Evolutionary conservation across 2,888 invertebrate genomes (phyloP), one percentile per base, ranked within the genome.

Genomic region (Spicauda simplicius): DNA sequence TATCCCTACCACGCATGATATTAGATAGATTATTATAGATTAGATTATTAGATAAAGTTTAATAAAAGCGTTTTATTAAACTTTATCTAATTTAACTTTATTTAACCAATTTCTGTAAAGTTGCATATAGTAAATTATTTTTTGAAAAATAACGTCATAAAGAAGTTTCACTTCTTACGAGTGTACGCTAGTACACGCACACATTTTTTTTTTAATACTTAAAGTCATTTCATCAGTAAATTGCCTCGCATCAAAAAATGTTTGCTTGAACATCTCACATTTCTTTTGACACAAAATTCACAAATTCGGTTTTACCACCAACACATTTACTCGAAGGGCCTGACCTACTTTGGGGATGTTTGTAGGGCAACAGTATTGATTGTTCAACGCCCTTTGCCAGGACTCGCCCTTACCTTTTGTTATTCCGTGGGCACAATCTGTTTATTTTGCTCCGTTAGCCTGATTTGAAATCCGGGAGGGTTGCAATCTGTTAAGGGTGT

Each of bases 281-380:
- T 45, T 14, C 2, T n/a, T 4, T n/a, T 45, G 14, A 5, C 4
- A n/a, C n/a, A n/a, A 2, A 18, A 50, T 3, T 1, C 18, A 18
- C 8, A 50, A 10, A 18, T 18, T 50, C 4, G 6, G 48, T 18
- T 50, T 50, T 50, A 20, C 25, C 45, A 25, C 48, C 59, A 2
- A n/a, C 52, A 4, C 12, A 30, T 53, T 16, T 19, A 19, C 18
- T 2, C 6, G 7, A 25, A 58, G 18, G 20, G 53, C 16, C 6
- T 66, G 72, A 73, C 72, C 73, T 50, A 74, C 61, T 74, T 65
- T 33, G 30, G 54, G 65, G 65, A 30, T 59, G 65, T 65, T 25
- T 45, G 45, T 60, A 48, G 54, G 33, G 52, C 59, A 48, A 54
- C 19, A 60, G 64, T 74, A 74, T 74, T 70, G 74, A 74, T 74